Evolutionary conservation across 2,797 vertebrate genomes (phyloP).

Genomic region (Scyliorhinus canicula): DNA sequence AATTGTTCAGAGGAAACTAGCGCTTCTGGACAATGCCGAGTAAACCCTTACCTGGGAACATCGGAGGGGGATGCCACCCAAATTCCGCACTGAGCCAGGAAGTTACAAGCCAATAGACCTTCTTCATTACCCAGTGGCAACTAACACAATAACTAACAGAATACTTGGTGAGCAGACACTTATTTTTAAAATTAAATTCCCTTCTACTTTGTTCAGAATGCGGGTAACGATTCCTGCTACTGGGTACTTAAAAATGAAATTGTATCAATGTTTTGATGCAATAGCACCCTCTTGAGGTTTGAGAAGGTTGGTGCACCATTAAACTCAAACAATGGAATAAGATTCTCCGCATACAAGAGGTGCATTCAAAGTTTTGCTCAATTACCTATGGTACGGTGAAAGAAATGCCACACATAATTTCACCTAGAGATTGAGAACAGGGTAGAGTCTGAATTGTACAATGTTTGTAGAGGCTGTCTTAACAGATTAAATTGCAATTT

Average conservation of each 20-base stretch:
- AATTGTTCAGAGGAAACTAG: no score
- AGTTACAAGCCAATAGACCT: not conserved
- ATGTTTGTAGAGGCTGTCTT: not conserved
- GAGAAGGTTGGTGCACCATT: not conserved
- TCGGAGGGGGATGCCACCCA: no score
- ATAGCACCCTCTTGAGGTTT: not conserved
- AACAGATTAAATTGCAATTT: not conserved
- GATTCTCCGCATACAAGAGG: not conserved
- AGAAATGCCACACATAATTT: not conserved
- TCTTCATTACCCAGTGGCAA: not conserved
- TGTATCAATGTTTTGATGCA: not conserved
- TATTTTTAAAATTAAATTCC: not conserved
- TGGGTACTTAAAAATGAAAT: not conserved
- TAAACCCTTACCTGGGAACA: no score
- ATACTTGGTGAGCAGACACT: not conserved
- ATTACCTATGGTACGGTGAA: not conserved
- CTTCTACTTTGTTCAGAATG: not conserved
- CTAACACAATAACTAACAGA: not conserved
- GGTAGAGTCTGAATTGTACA: not conserved
- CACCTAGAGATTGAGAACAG: not conserved
- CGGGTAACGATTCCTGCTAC: not conserved
- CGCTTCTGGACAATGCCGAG: no score
- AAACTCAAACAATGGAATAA: not conserved
- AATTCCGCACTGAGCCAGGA: no score
- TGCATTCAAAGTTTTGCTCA: not conserved